These are phyloP conservation scores for Scaptomyza flava DNA, from an alignment of 2,888 invertebrate species.

Conservation along the genomic window DNA sequence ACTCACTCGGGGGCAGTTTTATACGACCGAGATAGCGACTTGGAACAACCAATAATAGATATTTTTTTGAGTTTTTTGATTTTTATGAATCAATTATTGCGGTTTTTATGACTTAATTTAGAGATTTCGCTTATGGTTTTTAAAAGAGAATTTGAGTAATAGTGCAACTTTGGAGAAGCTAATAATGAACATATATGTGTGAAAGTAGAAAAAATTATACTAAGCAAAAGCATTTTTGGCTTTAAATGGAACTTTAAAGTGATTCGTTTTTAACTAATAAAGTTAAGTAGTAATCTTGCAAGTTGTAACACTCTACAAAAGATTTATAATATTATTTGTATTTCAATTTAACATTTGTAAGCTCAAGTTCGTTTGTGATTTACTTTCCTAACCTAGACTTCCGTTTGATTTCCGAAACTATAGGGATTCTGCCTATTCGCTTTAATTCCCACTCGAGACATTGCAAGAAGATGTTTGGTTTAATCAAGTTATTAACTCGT, in stretches of 20 bases:
- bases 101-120: constrained; percentile 60
- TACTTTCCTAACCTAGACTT: no score
- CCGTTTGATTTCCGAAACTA: constrained; percentile 33
- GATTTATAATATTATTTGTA: no score
- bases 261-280: no score
- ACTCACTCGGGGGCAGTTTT: constrained; percentile 29
- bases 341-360: no score
- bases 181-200: neutral
- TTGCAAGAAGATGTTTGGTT: constrained; percentile 54
- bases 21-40: constrained; percentile 18
- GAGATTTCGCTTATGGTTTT: constrained; percentile 35
- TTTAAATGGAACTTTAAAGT: no score
- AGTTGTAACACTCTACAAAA: no score
- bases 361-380: no score
- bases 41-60: constrained; percentile 19
- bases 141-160: constrained; percentile 16
- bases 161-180: constrained; percentile 1
- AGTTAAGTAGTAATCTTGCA: no score
- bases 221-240: no score
- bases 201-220: no score
- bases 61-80: constrained; percentile 21
- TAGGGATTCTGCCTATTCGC: constrained; percentile 51
- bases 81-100: constrained; percentile 65
- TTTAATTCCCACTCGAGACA: constrained; percentile 63
- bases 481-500: constrained; percentile 80